These are phyloP conservation scores for Maniola jurtina DNA, from an alignment of 1,140 invertebrate species.

Conservation along the genomic window DNA sequence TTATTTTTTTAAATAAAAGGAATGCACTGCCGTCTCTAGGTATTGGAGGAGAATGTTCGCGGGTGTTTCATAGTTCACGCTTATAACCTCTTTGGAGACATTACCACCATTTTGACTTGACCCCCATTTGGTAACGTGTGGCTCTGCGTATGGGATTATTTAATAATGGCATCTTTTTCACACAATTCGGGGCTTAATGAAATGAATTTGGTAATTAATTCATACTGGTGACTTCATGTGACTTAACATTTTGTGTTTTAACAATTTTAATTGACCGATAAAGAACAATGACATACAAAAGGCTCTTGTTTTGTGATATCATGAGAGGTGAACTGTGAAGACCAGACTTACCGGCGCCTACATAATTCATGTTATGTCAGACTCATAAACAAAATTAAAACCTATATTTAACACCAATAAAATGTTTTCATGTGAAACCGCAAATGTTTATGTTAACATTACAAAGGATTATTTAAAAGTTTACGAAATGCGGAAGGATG, in stretches of 20 bases:
- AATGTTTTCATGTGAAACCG: no score
- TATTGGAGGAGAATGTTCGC: slow-evolving; percentile 55
- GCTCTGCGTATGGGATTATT: slow-evolving; percentile 38
- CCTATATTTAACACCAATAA: no score
- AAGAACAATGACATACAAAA: not conserved
- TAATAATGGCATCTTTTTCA: slow-evolving; percentile 38
- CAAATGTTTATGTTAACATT: no score
- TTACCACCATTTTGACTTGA: slow-evolving; percentile 50
- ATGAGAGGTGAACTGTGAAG: no score
- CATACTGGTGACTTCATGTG: not conserved
- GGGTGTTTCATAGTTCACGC: slow-evolving; percentile 61
- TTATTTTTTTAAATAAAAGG: slow-evolving; percentile 6
- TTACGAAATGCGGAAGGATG: no score
- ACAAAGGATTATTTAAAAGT: no score
- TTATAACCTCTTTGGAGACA: slow-evolving; percentile 58
- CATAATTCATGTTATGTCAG: no score
- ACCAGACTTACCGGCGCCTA: no score
- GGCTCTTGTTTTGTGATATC: no score
- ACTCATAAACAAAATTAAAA: no score
- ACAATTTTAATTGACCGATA: not conserved
- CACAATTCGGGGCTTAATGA: slow-evolving; percentile 35
- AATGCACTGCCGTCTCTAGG: slow-evolving; percentile 31
- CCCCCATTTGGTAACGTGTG: slow-evolving; percentile 41
- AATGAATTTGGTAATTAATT: slow-evolving; percentile 34
- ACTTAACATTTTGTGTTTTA: not conserved